Evolutionary conservation across 2,113 vertebrate genomes (phyloP).

Genomic region (Podocnemis expansa): DNA sequence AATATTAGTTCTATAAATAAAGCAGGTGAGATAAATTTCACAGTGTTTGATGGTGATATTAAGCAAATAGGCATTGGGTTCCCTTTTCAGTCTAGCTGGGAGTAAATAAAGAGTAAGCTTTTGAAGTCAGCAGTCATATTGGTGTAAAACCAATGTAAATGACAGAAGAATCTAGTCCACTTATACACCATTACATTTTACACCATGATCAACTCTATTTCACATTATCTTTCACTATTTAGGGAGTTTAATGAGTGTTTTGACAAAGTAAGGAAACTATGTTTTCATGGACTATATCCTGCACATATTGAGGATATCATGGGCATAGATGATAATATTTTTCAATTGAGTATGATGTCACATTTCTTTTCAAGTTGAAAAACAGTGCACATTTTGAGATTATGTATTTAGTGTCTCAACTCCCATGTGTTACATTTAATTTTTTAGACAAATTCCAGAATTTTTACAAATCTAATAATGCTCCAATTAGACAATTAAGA

Average conservation of each 20-base stretch:
- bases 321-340: background rate
- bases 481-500: background rate
- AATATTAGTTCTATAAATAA: background rate
- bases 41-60: background rate
- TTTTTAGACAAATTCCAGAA: background rate
- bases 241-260: background rate
- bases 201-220: accelerated
- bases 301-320: background rate
- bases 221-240: background rate
- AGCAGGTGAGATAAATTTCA: background rate
- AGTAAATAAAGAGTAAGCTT: background rate
- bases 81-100: background rate
- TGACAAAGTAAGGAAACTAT: background rate
- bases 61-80: background rate
- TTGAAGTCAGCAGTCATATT: background rate
- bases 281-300: background rate
- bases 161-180: accelerated
- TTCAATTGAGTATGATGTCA: background rate
- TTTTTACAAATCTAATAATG: background rate
- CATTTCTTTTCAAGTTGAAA: accelerated
- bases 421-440: background rate
- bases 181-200: background rate
- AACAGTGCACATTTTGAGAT: background rate
- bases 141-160: background rate
- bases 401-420: background rate